Evolutionary conservation across 2,797 vertebrate species (phyloP).

Genomic region (Synaphobranchus kaupii): DNA sequence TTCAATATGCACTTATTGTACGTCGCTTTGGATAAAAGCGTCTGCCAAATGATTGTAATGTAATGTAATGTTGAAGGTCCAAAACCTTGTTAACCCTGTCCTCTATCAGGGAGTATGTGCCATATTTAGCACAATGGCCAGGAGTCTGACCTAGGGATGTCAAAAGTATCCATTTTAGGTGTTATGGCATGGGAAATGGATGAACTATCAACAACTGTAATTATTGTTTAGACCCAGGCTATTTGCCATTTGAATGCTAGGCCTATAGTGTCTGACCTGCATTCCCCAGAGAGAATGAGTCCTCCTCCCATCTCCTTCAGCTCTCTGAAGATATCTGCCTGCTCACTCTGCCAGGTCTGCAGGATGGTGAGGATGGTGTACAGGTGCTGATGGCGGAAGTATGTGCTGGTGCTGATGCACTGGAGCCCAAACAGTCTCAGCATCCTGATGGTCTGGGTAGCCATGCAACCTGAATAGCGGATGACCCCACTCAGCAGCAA

Average conservation of each 20-base stretch:
- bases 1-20: too few relatives aligned
- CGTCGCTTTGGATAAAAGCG: too few relatives aligned
- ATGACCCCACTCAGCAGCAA: slow-evolving; percentile 27
- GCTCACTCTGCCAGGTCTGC: slow-evolving; percentile 25
- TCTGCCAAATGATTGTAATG: too few relatives aligned
- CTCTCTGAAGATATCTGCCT: background rate
- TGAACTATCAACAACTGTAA: too few relatives aligned
- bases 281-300: background rate
- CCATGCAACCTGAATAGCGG: slow-evolving; percentile 17
- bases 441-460: slow-evolving; percentile 22
- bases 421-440: slow-evolving; percentile 23
- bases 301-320: slow-evolving; percentile 27
- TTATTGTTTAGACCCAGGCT: too few relatives aligned
- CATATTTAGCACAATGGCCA: slow-evolving; percentile 25
- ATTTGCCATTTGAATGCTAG: too few relatives aligned
- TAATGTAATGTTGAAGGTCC: too few relatives aligned
- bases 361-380: slow-evolving; percentile 13
- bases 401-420: slow-evolving; percentile 2
- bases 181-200: too few relatives aligned
- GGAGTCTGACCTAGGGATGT: background rate
- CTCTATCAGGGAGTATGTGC: slow-evolving; percentile 7
- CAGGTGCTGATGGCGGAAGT: background rate
- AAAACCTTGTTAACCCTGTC: slow-evolving; percentile 2
- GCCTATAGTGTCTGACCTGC: background rate
- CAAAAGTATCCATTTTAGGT: too few relatives aligned